Percentiles rank a stretch among this genome's conserved stretches.
Conservation (phyloP, 37 sponge, comb jelly and placozoan genomes). For the Spongilla lacustris region DNA sequence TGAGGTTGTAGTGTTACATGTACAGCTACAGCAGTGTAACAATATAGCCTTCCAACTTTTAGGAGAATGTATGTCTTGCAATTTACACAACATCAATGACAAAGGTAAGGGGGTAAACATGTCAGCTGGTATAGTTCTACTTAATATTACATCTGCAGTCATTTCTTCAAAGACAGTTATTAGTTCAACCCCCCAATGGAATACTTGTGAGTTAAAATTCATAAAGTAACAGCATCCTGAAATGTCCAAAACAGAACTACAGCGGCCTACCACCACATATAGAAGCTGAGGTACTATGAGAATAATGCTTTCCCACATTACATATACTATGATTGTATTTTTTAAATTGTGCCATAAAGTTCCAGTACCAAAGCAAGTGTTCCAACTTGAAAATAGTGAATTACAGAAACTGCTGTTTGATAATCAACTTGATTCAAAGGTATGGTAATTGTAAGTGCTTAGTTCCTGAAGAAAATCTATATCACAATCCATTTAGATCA, state of each 20-base stretch:
- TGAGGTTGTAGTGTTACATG: conserved; percentile 1
- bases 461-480: neutral
- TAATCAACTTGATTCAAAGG: neutral
- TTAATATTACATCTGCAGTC: neutral
- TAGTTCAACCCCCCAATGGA: neutral
- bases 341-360: neutral
- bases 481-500: neutral
- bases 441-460: neutral
- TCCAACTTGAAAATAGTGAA: neutral
- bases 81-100: neutral
- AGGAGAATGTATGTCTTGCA: neutral
- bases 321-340: neutral
- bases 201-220: neutral
- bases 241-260: neutral
- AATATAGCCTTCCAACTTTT: neutral
- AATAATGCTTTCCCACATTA: neutral
- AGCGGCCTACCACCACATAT: neutral
- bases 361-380: neutral
- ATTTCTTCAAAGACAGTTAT: neutral
- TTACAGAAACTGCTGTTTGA: neutral
- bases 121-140: neutral
- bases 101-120: neutral
- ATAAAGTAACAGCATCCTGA: neutral
- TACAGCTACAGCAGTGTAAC: neutral
- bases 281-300: neutral